A percentile compares a stretch with the other conserved stretches of the same genome.
Evolutionary conservation across 2,113 vertebrate genomes (phyloP).

Genomic region (Mastomys natalensis): DNA sequence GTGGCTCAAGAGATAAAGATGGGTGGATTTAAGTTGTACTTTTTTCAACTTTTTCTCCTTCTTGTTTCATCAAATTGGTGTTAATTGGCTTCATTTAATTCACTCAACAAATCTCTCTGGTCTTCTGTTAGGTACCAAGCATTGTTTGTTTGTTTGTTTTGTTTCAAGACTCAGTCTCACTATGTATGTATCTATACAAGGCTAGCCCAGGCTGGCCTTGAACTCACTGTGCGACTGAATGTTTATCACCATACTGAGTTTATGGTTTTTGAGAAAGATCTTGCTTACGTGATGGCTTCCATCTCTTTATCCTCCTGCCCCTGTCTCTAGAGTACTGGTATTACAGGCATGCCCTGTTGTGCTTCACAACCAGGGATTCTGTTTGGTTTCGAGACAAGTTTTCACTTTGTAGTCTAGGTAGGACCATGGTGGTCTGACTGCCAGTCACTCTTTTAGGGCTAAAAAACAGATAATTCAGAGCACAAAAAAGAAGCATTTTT

Average conservation of each 20-base stretch:
- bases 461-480: neutral
- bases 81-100: constrained; percentile 21
- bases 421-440: neutral
- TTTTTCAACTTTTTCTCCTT: neutral
- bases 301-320: neutral
- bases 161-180: neutral
- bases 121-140: neutral
- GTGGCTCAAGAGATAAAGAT: neutral
- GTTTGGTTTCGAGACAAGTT: neutral
- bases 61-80: neutral
- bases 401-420: neutral
- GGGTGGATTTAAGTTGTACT: neutral
- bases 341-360: neutral
- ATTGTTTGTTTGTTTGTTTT: neutral
- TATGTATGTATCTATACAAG: too few relatives aligned
- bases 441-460: neutral
- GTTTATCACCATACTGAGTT: neutral
- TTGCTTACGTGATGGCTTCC: neutral
- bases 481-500: neutral
- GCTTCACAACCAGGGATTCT: neutral
- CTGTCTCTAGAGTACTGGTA: neutral
- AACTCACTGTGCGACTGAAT: neutral
- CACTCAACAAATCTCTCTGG: neutral
- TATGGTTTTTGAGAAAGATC: neutral
- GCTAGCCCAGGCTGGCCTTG: neutral